A percentile compares a stretch with the other conserved stretches of the same genome.
phyloP scores from a whole-genome alignment of 2,888 invertebrate species.

The Ischnus inquisitorius region DNA sequence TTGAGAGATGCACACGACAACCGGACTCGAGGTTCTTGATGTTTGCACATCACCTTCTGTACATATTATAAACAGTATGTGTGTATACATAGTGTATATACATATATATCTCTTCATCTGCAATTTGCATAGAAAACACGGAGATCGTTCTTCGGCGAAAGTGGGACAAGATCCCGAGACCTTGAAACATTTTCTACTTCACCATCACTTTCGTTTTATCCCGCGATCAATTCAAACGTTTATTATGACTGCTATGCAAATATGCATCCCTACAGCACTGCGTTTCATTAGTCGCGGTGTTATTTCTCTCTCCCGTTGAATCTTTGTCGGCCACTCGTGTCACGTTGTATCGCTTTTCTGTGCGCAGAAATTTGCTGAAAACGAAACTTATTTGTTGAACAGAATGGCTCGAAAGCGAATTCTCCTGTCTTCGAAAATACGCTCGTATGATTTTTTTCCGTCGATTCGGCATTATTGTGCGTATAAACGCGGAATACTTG shows the following conservation, averaged over 20 bases:
- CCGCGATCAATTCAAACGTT: not conserved
- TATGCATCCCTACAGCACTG: not conserved
- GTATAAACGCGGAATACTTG: no score
- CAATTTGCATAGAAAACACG: not conserved
- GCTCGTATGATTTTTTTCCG: not conserved
- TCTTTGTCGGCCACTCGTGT: not conserved
- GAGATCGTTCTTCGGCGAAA: not conserved
- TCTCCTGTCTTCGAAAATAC: not conserved
- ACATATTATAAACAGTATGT: no score
- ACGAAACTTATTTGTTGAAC: not conserved
- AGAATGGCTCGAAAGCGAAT: not conserved
- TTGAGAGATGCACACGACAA: not conserved
- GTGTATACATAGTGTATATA: no score
- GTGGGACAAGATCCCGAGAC: conserved; percentile 7
- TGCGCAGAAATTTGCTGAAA: not conserved
- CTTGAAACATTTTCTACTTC: not conserved
- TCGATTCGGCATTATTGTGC: not conserved
- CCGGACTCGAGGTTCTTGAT: not conserved
- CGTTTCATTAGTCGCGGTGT: not conserved
- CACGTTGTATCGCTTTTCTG: not conserved
- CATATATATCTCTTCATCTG: not conserved
- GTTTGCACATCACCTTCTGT: not conserved
- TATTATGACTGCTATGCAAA: conserved; percentile 13
- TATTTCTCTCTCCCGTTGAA: not conserved
- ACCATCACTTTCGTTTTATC: not conserved